phyloP scores from a whole-genome alignment of 2,888 invertebrate genomes.

The Prosapia bicincta region DNA sequence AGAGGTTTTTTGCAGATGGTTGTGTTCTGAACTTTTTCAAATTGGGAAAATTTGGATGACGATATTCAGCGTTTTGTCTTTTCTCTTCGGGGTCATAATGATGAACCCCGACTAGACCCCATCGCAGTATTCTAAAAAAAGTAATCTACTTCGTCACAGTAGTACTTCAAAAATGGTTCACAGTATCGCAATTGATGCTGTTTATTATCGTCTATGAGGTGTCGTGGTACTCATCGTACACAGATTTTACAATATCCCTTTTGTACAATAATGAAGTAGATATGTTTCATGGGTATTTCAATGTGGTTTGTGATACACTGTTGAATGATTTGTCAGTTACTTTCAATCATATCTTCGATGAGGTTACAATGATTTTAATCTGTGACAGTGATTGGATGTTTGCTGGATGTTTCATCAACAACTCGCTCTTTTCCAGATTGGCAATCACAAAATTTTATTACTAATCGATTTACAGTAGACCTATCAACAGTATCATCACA shows the following conservation, averaged over 20 bases:
- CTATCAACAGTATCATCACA: neutral
- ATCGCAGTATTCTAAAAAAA: neutral
- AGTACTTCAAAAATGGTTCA: constrained; percentile 9
- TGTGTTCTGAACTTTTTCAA: neutral
- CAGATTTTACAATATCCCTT: too few species aligned
- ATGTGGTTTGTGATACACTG: neutral
- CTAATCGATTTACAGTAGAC: neutral
- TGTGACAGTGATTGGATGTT: neutral
- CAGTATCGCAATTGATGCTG: neutral
- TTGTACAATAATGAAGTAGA: too few species aligned
- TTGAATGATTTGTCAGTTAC: too few species aligned
- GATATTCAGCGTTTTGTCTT: neutral
- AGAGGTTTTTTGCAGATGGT: neutral
- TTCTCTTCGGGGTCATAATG: neutral
- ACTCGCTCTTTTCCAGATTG: neutral
- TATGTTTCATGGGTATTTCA: too few species aligned
- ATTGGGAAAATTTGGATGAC: neutral
- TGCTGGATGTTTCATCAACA: neutral
- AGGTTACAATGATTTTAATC: neutral
- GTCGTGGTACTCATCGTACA: neutral
- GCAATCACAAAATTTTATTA: neutral
- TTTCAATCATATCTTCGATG: too few species aligned
- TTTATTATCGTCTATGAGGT: constrained; percentile 5
- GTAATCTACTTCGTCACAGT: neutral
- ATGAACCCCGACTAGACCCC: neutral